A percentile compares a stretch with the other conserved stretches of the same genome.
Evolutionary conservation across 2,113 vertebrate species (phyloP).

Genomic region (Cichladusa arquata): DNA sequence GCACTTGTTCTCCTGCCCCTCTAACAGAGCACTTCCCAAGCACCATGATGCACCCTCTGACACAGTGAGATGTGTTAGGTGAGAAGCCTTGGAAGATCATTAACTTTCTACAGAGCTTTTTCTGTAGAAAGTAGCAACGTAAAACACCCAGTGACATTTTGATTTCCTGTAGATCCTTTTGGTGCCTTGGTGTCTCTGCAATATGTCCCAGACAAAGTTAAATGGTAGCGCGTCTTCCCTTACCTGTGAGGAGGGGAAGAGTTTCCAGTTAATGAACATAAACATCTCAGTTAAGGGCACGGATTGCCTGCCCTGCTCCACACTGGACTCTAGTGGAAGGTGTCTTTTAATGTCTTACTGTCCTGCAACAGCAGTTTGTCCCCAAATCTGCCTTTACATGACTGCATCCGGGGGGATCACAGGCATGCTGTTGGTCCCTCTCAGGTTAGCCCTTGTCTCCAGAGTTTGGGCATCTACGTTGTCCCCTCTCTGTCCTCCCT

Average conservation of each 20-base stretch:
- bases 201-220: neutral
- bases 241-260: neutral
- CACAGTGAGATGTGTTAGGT: neutral
- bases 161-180: slow-evolving; percentile 30
- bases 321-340: fast-evolving
- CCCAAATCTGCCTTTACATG: neutral
- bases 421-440: neutral
- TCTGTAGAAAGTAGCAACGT: neutral
- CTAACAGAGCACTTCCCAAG: neutral
- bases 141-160: slow-evolving; percentile 23
- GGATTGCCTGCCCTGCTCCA: neutral
- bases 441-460: neutral
- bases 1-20: neutral
- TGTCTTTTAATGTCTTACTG: neutral
- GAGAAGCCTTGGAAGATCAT: neutral
- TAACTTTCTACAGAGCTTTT: slow-evolving; percentile 23
- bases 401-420: fast-evolving
- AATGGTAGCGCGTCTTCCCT: neutral
- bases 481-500: neutral
- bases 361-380: neutral
- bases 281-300: neutral
- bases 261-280: slow-evolving; percentile 20
- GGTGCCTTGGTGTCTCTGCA: slow-evolving; percentile 26
- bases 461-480: fast-evolving
- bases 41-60: fast-evolving